Evolutionary conservation across 2,797 vertebrate genomes (phyloP).

Genomic region (Bucorvus abyssinicus): DNA sequence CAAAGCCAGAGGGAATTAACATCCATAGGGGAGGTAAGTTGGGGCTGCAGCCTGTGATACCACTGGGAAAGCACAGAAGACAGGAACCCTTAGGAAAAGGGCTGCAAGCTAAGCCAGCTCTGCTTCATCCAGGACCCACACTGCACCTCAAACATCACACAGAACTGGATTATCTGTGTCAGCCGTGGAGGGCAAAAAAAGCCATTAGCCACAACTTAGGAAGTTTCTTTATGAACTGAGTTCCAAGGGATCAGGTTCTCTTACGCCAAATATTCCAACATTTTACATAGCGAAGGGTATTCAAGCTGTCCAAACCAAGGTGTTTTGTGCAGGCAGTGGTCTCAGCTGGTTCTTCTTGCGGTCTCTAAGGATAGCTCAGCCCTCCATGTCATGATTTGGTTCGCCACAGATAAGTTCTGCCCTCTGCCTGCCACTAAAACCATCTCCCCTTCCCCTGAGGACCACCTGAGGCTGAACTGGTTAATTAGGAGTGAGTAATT

Average conservation of each 20-base stretch:
- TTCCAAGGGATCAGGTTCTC: not conserved
- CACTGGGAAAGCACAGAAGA: not conserved
- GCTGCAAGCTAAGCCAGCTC: not conserved
- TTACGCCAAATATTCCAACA: not conserved
- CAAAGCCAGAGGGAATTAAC: not conserved
- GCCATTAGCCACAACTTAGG: not conserved
- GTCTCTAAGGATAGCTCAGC: not conserved
- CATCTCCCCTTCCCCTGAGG: not conserved
- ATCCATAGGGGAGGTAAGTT: not conserved
- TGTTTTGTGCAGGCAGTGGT: not conserved
- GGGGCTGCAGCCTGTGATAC: not conserved
- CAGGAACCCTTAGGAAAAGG: not conserved
- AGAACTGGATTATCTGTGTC: not conserved
- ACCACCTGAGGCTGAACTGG: not conserved
- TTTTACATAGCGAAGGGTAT: not conserved
- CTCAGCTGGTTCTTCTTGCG: not conserved
- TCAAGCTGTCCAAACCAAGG: not conserved
- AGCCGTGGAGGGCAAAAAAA: not conserved
- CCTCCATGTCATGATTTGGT: fast-evolving
- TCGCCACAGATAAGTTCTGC: not conserved
- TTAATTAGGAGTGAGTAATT: not conserved
- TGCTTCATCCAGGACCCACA: not conserved
- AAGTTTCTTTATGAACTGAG: not conserved
- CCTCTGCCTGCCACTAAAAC: not conserved
- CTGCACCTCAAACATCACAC: not conserved